These are phyloP conservation scores for Silurus aristotelis DNA, from an alignment of 2,797 vertebrate genomes.

Conservation along the genomic window DNA sequence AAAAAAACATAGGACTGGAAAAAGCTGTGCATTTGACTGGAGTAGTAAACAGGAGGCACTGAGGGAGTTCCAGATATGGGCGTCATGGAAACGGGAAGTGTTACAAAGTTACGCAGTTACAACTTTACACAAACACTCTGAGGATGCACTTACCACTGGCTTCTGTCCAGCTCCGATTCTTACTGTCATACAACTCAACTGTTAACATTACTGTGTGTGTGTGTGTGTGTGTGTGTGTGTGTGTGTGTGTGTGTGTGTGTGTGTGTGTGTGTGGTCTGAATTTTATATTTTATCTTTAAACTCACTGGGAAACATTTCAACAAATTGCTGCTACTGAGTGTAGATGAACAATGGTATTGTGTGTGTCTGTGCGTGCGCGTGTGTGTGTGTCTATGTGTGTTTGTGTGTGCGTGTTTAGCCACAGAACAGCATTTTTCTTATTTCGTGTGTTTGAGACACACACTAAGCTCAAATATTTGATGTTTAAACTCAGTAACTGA, in stretches of 20 bases:
- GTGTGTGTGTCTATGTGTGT: not conserved
- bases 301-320: constrained; percentile 67
- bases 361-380: constrained; percentile 50
- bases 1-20: not conserved
- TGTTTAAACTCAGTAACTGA: not conserved
- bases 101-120: not conserved
- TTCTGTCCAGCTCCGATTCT: constrained; percentile 55
- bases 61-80: not conserved
- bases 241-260: constrained; percentile 42
- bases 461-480: not conserved
- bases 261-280: constrained; percentile 36
- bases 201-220: constrained; percentile 51
- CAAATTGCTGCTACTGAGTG: constrained; percentile 74
- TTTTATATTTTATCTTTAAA: constrained; percentile 52
- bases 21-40: not conserved
- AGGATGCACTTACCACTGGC: constrained; percentile 72
- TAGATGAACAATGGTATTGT: constrained; percentile 52
- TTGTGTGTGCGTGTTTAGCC: not conserved
- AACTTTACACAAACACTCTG: constrained; percentile 50
- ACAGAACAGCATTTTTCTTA: not conserved
- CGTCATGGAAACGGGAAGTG: not conserved
- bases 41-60: not conserved
- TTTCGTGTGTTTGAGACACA: not conserved
- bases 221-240: constrained; percentile 46
- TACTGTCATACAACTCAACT: constrained; percentile 54